These are phyloP conservation scores for Urocolius indicus DNA, from an alignment of 2,113 vertebrate genomes.

Conservation along the genomic window DNA sequence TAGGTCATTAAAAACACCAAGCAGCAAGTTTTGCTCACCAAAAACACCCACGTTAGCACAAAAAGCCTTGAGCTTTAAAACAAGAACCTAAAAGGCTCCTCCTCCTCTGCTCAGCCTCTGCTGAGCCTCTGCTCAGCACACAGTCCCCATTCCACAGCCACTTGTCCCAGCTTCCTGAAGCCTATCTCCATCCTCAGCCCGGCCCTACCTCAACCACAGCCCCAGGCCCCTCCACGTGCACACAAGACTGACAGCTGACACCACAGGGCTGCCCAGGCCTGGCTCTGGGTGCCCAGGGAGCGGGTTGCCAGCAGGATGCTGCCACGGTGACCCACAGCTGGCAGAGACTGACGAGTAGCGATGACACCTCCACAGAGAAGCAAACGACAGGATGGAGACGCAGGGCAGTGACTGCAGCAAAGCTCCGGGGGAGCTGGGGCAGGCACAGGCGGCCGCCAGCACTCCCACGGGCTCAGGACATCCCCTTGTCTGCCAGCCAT, in stretches of 20 bases:
- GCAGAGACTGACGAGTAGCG: neutral
- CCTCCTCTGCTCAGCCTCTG: neutral
- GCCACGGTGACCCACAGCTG: neutral
- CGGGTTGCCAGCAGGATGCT: neutral
- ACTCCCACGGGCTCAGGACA: accelerated
- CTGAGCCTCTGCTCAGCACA: no score
- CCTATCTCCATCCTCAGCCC: neutral
- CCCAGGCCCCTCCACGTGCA: neutral
- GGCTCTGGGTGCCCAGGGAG: no score
- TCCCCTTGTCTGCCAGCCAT: accelerated
- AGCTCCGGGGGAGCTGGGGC: neutral
- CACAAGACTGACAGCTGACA: neutral
- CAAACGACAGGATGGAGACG: neutral
- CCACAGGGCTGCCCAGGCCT: neutral
- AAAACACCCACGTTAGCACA: accelerated
- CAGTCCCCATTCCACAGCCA: accelerated
- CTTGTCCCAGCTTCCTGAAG: neutral
- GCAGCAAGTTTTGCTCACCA: neutral
- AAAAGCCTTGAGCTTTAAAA: no score
- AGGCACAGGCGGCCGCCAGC: accelerated
- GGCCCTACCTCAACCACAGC: accelerated
- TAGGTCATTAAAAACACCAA: neutral
- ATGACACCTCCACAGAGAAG: neutral
- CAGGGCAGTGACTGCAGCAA: neutral
- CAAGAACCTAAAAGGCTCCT: accelerated